phyloP scores from a whole-genome alignment of 2,113 vertebrate species.

The Pogona vitticeps region DNA sequence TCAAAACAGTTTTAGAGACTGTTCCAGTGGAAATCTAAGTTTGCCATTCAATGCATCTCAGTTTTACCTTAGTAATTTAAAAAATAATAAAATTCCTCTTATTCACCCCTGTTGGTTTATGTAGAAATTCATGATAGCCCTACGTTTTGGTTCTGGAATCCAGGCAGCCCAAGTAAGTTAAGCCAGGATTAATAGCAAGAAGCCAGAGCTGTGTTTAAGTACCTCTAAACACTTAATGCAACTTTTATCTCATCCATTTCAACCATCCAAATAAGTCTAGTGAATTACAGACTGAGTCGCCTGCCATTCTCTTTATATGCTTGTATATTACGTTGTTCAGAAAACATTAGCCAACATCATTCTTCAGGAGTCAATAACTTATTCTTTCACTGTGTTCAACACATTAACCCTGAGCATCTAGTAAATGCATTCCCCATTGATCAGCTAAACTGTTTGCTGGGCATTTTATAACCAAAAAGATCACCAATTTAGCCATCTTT shows the following conservation, averaged over 20 bases:
- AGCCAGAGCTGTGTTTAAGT: neutral
- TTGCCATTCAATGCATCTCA: neutral
- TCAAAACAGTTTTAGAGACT: neutral
- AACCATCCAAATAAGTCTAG: constrained; percentile 13
- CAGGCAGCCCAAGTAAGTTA: neutral
- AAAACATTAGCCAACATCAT: constrained; percentile 66
- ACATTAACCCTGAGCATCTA: constrained; percentile 86
- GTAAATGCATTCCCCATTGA: constrained; percentile 85
- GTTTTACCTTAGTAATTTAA: neutral
- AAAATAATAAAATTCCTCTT: neutral
- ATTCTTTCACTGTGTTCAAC: constrained; percentile 83
- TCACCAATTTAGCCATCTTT: constrained; percentile 74
- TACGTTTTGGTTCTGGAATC: neutral
- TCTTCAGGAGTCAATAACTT: constrained; percentile 79
- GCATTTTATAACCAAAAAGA: constrained; percentile 79
- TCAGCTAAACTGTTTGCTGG: constrained; percentile 86
- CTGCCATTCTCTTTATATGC: constrained; percentile 20
- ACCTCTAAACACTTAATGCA: neutral
- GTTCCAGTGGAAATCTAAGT: neutral
- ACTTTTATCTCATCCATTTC: constrained; percentile 9
- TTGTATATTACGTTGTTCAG: constrained; percentile 9
- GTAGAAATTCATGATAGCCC: neutral
- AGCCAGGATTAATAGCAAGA: neutral
- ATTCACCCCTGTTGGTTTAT: neutral
- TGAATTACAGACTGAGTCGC: neutral